Evolutionary conservation across 2,888 invertebrate genomes (phyloP).

Genomic region (Sphecodes monilicornis): DNA sequence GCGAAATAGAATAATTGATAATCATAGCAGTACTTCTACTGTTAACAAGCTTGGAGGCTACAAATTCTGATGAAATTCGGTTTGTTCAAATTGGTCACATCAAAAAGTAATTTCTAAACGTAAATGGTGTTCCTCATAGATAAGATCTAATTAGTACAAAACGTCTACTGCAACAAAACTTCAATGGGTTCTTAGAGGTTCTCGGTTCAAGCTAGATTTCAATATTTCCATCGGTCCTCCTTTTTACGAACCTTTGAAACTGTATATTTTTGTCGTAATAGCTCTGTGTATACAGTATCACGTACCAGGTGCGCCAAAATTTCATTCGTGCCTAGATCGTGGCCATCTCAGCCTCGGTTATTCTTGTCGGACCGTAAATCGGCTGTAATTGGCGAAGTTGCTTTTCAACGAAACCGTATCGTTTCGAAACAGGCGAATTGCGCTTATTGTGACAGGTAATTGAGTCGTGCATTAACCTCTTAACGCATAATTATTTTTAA

Average conservation of each 20-base stretch:
- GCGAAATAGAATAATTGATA: too few species aligned
- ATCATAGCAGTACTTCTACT: too few species aligned
- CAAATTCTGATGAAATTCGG: too few species aligned
- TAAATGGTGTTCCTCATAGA: background rate
- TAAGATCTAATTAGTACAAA: too few species aligned
- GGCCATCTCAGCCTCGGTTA: conserved; percentile 28
- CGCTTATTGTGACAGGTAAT: background rate
- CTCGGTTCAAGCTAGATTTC: background rate
- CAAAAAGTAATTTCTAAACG: too few species aligned
- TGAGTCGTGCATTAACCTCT: background rate
- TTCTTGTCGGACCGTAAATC: conserved; percentile 31
- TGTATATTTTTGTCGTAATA: background rate
- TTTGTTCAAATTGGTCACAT: too few species aligned
- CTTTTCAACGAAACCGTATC: conserved; percentile 19
- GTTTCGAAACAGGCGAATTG: conserved; percentile 13
- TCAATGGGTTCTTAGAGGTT: background rate
- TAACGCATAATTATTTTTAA: background rate
- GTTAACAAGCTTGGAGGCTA: too few species aligned
- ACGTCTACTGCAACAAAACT: background rate
- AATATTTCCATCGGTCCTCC: background rate
- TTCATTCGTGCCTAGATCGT: conserved; percentile 33
- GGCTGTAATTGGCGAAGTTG: conserved; percentile 20
- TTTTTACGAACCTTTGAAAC: background rate
- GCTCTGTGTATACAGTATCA: background rate
- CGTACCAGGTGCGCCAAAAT: conserved; percentile 41